Evolutionary conservation across 2,113 vertebrate genomes (phyloP).

Genomic region (Sorex araneus): DNA sequence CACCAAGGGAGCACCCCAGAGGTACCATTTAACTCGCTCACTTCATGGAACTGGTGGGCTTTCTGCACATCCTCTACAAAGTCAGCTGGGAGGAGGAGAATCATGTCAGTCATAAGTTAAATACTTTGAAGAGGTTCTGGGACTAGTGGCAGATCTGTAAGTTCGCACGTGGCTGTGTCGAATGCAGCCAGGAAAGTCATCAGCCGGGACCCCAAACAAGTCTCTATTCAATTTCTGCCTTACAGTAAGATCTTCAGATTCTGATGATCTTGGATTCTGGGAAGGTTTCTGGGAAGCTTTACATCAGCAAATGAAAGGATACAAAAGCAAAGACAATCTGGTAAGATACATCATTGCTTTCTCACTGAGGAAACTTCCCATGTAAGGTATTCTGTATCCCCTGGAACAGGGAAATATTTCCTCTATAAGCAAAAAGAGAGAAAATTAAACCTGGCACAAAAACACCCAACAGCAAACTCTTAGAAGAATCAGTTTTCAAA

Average conservation of each 20-base stretch:
- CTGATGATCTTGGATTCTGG: neutral
- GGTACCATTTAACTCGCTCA: neutral
- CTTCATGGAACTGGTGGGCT: neutral
- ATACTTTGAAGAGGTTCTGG: neutral
- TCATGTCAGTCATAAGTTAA: neutral
- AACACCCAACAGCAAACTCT: slow-evolving; percentile 59
- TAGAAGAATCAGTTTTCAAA: neutral
- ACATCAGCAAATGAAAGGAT: neutral
- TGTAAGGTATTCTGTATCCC: slow-evolving; percentile 39
- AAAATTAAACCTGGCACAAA: neutral
- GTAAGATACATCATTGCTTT: slow-evolving; percentile 57
- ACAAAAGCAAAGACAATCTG: neutral
- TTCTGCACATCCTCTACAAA: neutral
- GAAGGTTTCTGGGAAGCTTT: slow-evolving; percentile 57
- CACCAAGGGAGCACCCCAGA: neutral
- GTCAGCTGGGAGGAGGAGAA: neutral
- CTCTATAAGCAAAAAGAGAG: neutral
- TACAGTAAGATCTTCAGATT: neutral
- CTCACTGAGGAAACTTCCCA: slow-evolving; percentile 68
- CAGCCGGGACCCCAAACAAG: too few relatives aligned
- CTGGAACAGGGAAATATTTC: slow-evolving; percentile 17
- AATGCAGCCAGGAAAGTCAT: too few relatives aligned
- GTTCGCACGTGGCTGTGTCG: neutral
- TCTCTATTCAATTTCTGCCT: slow-evolving; percentile 35
- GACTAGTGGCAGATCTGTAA: neutral